Evolutionary conservation across 1,140 invertebrate genomes (phyloP), one percentile per base, ranked within the genome.

Genomic region (Drosophila willistoni): DNA sequence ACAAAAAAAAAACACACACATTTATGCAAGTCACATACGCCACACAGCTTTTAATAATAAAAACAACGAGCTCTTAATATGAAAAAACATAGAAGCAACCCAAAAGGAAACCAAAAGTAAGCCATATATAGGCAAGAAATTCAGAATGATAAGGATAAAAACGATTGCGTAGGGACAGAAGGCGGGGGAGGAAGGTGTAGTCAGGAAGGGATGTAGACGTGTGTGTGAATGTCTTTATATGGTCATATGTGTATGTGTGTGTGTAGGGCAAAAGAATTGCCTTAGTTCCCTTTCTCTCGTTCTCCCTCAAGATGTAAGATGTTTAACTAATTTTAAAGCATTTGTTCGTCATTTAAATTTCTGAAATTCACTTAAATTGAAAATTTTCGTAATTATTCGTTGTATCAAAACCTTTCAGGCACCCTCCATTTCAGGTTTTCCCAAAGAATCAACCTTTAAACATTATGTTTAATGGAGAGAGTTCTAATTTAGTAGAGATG

Each of bases 31-130:
- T 89, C 84, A 87, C 84, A 87, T 89, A 89, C 84, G 63, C 17
- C 80, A 87, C 77, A 62, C 73, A 89, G 84, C 84, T 87, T 87
- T 87, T 87, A 87, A 87, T 89, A 87, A 87, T 89, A 87, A 87
- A 87, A n/a, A 87, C 83, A 86, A 86, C 79, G 79, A 87, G 83
- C 84, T 60, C 73, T 89, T 36, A 33, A 36, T 33, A 59, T 59
- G 56, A 59, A 36, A 59, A 59, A 59, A 51, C 44, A 51, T 51
- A 22, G 44, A 17, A 51, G 44, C 17, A 22, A 36, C 34, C 17
- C 44, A 89, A 87, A 82, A 87, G 61, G 75, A 86, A 87, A 86
- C 79, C 71, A 86, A 86, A 51, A 51, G 44, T 51, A 51, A 51
- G 44, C 44, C 17, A 51, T 51, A 22, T 71, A 68, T 67, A 74